Evolutionary conservation across 2,797 vertebrate genomes (phyloP).

Genomic region (Sebastes aleutianus): DNA sequence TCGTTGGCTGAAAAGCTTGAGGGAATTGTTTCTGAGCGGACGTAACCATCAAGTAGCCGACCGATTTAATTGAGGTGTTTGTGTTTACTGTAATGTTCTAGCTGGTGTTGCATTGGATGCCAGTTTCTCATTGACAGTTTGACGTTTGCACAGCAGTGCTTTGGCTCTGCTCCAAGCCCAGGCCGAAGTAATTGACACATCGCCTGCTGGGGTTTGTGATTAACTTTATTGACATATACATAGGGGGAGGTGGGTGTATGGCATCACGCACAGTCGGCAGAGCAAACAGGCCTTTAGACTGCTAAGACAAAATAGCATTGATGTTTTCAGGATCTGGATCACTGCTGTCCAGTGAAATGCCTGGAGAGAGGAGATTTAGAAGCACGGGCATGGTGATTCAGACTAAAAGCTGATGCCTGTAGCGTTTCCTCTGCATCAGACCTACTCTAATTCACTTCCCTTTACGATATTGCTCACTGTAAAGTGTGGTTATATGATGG

Average conservation of each 20-base stretch:
- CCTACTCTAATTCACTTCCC: background rate
- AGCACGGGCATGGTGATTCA: background rate
- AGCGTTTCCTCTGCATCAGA: background rate
- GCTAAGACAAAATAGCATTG: constrained; percentile 40
- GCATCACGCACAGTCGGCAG: constrained; percentile 29
- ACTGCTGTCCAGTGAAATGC: constrained; percentile 14
- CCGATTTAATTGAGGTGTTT: constrained; percentile 51
- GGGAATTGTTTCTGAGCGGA: constrained; percentile 26
- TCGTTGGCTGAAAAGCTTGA: background rate
- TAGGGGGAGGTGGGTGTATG: constrained; percentile 11
- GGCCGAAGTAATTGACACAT: constrained; percentile 61
- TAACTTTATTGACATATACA: constrained; percentile 66
- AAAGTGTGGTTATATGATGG: background rate
- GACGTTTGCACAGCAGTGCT: constrained; percentile 35
- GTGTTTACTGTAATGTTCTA: constrained; percentile 40
- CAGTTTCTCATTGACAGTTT: constrained; percentile 61
- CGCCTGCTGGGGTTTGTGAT: constrained; percentile 64
- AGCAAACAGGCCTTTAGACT: constrained; percentile 38
- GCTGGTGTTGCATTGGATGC: constrained; percentile 29
- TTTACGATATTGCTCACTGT: background rate
- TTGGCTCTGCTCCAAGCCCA: constrained; percentile 42
- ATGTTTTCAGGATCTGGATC: constrained; percentile 7
- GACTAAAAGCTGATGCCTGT: background rate
- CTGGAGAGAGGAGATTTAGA: constrained; percentile 26
- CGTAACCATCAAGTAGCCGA: background rate